Evolutionary conservation across 2,888 invertebrate genomes (phyloP).

Genomic region (Papilio gigon): DNA sequence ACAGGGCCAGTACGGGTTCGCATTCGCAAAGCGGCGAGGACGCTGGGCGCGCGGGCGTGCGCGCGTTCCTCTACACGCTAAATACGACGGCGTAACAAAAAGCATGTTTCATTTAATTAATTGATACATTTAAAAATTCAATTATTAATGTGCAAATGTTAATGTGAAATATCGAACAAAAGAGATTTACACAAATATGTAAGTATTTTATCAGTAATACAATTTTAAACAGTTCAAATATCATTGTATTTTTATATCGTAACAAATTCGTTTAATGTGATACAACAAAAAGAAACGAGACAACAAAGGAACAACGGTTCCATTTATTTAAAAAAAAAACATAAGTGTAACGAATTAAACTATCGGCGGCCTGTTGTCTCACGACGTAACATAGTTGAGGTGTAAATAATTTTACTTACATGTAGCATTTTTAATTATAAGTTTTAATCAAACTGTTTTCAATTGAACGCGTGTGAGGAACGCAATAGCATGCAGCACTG

Average conservation of each 20-base stretch:
- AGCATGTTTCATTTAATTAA: neutral
- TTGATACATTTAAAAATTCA: neutral
- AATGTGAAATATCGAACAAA: neutral
- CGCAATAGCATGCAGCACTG: too few relatives aligned
- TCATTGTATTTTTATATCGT: too few relatives aligned
- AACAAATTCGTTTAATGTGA: too few relatives aligned
- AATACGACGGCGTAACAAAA: neutral
- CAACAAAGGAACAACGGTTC: too few relatives aligned
- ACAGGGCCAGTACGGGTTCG: neutral
- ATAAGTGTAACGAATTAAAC: too few relatives aligned
- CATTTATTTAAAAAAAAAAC: too few relatives aligned
- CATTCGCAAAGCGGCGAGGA: slow-evolving; percentile 4
- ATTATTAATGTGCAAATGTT: neutral
- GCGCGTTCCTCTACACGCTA: neutral
- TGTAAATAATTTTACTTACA: neutral
- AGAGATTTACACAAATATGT: neutral
- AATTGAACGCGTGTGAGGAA: too few relatives aligned
- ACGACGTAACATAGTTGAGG: too few relatives aligned
- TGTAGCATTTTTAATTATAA: neutral
- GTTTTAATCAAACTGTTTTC: neutral
- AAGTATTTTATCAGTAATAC: too few relatives aligned
- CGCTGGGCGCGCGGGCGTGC: neutral
- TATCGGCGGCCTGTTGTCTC: too few relatives aligned
- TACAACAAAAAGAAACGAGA: too few relatives aligned
- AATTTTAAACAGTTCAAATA: too few relatives aligned